Conservation (phyloP, 2,113 vertebrate species). For the Microtus pennsylvanicus region DNA sequence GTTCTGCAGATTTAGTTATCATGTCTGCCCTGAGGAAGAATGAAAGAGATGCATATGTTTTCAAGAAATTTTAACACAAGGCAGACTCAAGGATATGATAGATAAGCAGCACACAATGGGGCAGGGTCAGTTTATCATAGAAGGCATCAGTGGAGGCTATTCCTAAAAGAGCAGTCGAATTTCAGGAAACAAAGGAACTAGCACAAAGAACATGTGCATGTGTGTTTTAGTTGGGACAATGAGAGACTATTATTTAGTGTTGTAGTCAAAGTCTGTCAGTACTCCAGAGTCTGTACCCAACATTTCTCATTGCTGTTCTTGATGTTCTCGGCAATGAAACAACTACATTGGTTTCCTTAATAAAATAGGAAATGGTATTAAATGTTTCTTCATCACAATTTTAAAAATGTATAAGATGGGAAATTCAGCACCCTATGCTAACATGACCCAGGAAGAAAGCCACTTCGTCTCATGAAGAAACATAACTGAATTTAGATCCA, state of each 20-base stretch:
- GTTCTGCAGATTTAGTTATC: background rate
- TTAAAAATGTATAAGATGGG: background rate
- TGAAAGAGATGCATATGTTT: background rate
- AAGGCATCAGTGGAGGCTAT: background rate
- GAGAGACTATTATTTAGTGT: background rate
- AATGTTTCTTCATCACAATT: background rate
- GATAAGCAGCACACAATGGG: background rate
- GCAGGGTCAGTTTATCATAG: constrained; percentile 1
- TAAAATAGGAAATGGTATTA: background rate
- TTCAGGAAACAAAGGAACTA: constrained; percentile 22
- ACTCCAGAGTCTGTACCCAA: background rate
- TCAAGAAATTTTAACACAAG: background rate
- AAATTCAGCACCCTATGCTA: background rate
- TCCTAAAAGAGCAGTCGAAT: constrained; percentile 30
- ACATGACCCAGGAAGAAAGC: background rate
- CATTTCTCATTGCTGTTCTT: constrained; percentile 3
- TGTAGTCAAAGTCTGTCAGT: background rate
- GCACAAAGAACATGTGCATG: background rate
- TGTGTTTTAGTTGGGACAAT: background rate
- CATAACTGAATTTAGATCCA: background rate
- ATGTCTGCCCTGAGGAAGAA: background rate
- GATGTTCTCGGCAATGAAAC: constrained; percentile 1
- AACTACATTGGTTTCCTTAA: background rate
- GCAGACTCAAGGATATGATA: background rate
- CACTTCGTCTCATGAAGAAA: background rate